Evolutionary conservation across 2,888 invertebrate species (phyloP), one percentile per base, ranked within the genome.

Genomic region (Fabriciana adippe): DNA sequence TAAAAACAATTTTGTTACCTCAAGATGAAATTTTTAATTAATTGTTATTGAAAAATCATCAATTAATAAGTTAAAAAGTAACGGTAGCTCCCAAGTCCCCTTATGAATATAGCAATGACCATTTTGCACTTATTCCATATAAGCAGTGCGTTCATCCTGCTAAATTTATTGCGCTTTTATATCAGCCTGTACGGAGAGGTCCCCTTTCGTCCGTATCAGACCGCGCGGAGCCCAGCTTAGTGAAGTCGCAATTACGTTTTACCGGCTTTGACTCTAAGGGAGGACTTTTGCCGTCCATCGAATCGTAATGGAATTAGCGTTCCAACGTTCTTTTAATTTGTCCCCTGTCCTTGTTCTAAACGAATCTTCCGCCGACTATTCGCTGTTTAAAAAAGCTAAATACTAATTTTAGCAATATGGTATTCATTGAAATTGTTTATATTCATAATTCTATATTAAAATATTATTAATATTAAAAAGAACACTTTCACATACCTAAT

Each of bases 121-220:
- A 83, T 84, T n/a, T 84, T 86, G 84, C 85, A 86, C 87, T 84
- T 85, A 86, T 85, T 86, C 87, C 86, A 83, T 89, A 88, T 90
- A 92, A 91, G 90, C 91, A 91, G 91, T 91, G 90, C 89, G 92
- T 92, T 91, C 90, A 92, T 92, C 91, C 92, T 90, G 90, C 89
- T 89, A 89, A 92, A 92, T 92, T 92, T 92, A 92, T 92, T 90
- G 90, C 87, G 90, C 91, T 91, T 91, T 91, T 92, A 92, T 92
- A 92, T 92, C 90, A 89, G 88, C 89, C 90, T 89, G 89, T 90
- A 90, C 89, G 84, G 89, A 85, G 88, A 87, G 87, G 87, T 86
- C 89, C 91, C 90, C 89, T 90, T 89, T 87, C 88, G 89, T 86
- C 87, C 88, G 89, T 90, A 90, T 91, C 90, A 87, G 89, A 82